Conservation (phyloP, 2,797 vertebrate species). For the Meda fulgida region DNA sequence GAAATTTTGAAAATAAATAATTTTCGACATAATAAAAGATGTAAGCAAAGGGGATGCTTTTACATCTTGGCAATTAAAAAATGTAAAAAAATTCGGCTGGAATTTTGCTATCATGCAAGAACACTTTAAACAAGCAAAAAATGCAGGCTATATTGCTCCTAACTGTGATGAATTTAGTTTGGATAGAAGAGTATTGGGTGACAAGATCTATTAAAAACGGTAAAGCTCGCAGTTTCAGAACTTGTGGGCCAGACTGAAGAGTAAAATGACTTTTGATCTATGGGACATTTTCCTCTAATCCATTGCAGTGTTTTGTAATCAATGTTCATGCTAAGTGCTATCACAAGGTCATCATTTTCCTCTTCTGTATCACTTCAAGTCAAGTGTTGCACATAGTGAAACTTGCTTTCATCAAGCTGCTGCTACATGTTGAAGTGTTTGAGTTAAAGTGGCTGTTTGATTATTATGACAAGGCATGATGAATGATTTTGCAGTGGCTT, state of each 20-base stretch:
- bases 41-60: background rate
- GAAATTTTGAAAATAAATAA: background rate
- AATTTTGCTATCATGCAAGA: background rate
- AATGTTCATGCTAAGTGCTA: constrained; percentile 37
- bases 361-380: constrained; percentile 35
- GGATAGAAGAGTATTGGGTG: constrained; percentile 15
- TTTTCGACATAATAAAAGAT: background rate
- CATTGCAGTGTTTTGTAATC: constrained; percentile 15
- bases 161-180: constrained; percentile 23
- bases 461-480: constrained; percentile 62
- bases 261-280: constrained; percentile 20
- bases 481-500: constrained; percentile 48
- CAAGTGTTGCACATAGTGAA: constrained; percentile 36
- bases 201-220: background rate
- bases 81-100: background rate
- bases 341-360: constrained; percentile 8
- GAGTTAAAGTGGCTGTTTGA: constrained; percentile 47
- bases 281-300: constrained; percentile 8
- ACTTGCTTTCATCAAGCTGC: constrained; percentile 45
- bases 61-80: constrained; percentile 8
- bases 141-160: background rate
- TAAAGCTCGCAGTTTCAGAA: constrained; percentile 32
- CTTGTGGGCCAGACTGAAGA: background rate
- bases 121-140: background rate
- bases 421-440: constrained; percentile 51